Evolutionary conservation across 2,113 vertebrate genomes (phyloP), one percentile per base, ranked within the genome.

Genomic region (Dolichallabes microphthalmus): DNA sequence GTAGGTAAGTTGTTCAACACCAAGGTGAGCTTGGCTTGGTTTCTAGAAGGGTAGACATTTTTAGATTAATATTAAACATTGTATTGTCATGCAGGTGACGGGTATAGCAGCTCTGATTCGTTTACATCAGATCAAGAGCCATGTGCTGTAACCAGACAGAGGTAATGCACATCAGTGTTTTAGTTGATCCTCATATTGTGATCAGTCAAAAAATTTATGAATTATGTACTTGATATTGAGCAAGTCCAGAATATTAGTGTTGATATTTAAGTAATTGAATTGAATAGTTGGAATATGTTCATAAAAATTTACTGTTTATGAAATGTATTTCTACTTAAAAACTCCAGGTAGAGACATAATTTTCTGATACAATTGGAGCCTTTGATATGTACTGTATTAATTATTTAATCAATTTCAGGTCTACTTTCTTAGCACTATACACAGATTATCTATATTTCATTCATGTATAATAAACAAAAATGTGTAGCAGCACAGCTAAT

Each of bases 101-200:
- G 97, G 84, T 99, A 99, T 91, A 99, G 97, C 94, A 99, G 98
- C 92, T 99, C 98, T 6, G 98, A 99, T 91, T 99, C 98, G 11
- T 98, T 95, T 90, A 94, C 96, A 77, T 99, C 98, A 85, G 98
- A 99, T 89, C 95, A 97, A 90, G 98, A 99, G 89, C 97, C 96
- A 86, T 95, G 94, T 88, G 93, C 91, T 89, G 92, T 94, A 88
- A 95, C 95, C 2, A 96, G 96, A 89, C 98, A 99, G 94, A 95
- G 98, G 98, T 98, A 82, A 90, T 94, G 52, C 39, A 20, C n/a
- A 19, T 57, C 14, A 45, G 45, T 45, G 45, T 45, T 45, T 45
- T 45, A 45, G 45, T 57, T 45, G 45, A 45, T 45, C 7, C 45
- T 45, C 7, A 45, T 45, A 45, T 6, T 7, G 45, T 45, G 45